Conservation (phyloP, 2,888 invertebrate genomes). For the Cerastoderma edule region DNA sequence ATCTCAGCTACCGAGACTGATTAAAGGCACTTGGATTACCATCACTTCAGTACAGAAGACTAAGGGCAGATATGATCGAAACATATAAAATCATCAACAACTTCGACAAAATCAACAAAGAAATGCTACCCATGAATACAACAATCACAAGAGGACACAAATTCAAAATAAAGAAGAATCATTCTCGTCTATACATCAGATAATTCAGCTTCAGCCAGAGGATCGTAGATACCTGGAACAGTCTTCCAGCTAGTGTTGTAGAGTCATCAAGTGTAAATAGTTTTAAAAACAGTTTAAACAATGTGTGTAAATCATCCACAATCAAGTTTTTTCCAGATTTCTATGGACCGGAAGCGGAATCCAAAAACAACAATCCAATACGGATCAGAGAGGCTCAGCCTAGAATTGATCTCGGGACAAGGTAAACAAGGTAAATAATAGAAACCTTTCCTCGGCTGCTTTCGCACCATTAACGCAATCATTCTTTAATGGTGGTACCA, state of each 20-base stretch:
- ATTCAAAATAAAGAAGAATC: not conserved
- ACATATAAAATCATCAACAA: slow-evolving; percentile 21
- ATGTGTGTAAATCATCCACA: not conserved
- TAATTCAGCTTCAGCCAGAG: not conserved
- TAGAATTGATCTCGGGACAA: not conserved
- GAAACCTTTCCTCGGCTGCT: too few relatives aligned
- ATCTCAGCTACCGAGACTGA: not conserved
- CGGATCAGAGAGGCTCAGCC: not conserved
- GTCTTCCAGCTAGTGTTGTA: not conserved
- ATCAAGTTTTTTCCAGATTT: not conserved
- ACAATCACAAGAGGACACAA: not conserved
- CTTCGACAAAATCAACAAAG: not conserved
- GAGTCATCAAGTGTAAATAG: not conserved
- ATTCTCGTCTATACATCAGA: not conserved
- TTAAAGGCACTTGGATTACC: slow-evolving; percentile 16
- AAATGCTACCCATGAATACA: not conserved
- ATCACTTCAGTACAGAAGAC: slow-evolving; percentile 23
- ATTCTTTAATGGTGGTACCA: too few relatives aligned
- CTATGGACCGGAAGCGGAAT: not conserved
- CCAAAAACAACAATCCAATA: not conserved
- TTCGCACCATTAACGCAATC: too few relatives aligned
- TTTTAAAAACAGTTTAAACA: not conserved
- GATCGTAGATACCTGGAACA: not conserved
- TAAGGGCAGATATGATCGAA: slow-evolving; percentile 26
- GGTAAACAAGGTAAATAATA: not conserved